Conservation (phyloP, 2,797 vertebrate genomes). For the Hydrophis major region DNA sequence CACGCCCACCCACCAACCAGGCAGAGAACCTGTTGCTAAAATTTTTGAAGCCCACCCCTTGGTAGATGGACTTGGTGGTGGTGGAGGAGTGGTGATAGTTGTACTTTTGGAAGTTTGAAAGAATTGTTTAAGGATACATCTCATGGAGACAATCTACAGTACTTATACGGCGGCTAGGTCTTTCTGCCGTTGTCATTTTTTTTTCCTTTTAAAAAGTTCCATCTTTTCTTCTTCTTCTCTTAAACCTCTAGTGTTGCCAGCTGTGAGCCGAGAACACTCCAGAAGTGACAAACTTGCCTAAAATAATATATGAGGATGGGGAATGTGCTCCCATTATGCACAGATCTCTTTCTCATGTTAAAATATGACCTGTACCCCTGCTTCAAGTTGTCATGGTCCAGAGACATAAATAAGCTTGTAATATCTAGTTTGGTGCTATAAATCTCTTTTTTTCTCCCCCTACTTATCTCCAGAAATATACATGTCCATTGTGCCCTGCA, state of each 20-base stretch:
- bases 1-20: too few species aligned
- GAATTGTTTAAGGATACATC: too few species aligned
- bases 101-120: too few species aligned
- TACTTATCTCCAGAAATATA: background rate
- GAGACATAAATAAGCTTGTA: background rate
- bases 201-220: background rate
- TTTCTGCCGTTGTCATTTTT: too few species aligned
- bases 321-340: too few species aligned
- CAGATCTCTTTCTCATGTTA: background rate
- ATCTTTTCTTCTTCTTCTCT: background rate
- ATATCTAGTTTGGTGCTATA: background rate
- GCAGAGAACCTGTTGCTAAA: too few species aligned
- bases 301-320: background rate
- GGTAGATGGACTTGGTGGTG: too few species aligned
- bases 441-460: rapidly evolving
- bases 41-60: too few species aligned
- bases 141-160: too few species aligned
- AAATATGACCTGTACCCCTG: background rate
- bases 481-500: background rate
- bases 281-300: background rate
- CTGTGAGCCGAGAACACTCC: background rate
- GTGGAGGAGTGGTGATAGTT: too few species aligned
- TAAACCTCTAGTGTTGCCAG: background rate
- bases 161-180: too few species aligned
- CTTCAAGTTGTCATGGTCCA: background rate